Base-by-base conservation (phyloP, 2,888 invertebrate genomes). In the Oscheius sp. region DNA sequence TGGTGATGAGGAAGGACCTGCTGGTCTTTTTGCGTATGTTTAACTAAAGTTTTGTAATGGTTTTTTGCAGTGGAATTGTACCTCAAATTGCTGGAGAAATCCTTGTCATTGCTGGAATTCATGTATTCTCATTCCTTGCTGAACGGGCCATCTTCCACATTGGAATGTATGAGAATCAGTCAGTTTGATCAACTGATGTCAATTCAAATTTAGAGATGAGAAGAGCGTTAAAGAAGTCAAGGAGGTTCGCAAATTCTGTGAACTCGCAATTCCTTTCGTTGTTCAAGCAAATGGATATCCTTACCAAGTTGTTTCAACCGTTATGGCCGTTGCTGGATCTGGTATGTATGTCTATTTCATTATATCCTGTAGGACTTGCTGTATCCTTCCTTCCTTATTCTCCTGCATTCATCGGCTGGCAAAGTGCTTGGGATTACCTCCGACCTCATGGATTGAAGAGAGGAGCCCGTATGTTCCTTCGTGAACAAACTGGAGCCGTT, bases 201-300 rank as follows among this genome's bases (percentile, higher is more conserved):
- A n/a, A n/a, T n/a, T n/a, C n/a, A n/a, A n/a, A n/a, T n/a, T n/a
- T n/a, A n/a, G n/a, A n/a, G n/a, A n/a, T n/a, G n/a, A n/a, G n/a
- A n/a, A n/a, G n/a, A n/a, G n/a, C n/a, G n/a, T 54, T 17, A 26
- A 73, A 69, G 73, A 76, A 12, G 75, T 69, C 22, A 71, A 72
- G 51, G 76, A 80, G 45, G 72, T 77, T 4, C 78, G 80, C 47
- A 59, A 57, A 8, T 68, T 80, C 67, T 61, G 80, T 32, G 67
- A 74, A 24, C 74, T 77, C 85, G 86, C 85, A 77, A 78, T 87
- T 90, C 86, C 89, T 90, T 92, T 94, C 87, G 88, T 94, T 61
- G 92, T 93, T 68, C 91, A 92, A 72, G 92, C 93, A 66, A 85
- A 94, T 72, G 92, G 94, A n/a, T 96, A 97, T 88, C 95, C 95